Conservation (phyloP, 2,113 vertebrate genomes). For the Amblyornis subalaris region DNA sequence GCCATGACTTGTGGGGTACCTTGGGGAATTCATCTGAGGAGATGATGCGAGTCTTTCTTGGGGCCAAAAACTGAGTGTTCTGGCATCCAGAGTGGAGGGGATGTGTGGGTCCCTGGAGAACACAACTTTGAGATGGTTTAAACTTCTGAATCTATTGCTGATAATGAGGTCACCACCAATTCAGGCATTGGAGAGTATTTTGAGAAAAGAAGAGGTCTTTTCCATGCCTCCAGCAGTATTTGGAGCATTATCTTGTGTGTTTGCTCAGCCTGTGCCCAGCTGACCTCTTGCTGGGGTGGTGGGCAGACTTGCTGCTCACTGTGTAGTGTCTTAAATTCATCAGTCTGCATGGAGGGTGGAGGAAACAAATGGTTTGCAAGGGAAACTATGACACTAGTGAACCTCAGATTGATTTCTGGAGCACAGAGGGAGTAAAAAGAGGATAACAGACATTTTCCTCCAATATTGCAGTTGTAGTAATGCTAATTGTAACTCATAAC, state of each 20-base stretch:
- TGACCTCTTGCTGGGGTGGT: not conserved
- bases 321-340: not conserved
- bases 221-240: not conserved
- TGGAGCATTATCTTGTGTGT: not conserved
- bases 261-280: not conserved
- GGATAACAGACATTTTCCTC: not conserved
- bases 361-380: not conserved
- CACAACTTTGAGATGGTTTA: not conserved
- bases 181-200: not conserved
- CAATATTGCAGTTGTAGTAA: not conserved
- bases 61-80: not conserved
- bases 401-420: not conserved
- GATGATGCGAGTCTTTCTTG: not conserved
- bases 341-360: not conserved
- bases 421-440: not conserved
- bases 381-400: not conserved
- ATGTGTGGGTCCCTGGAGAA: not conserved
- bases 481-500: not conserved
- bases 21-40: not conserved
- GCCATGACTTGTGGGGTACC: not conserved
- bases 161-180: not conserved
- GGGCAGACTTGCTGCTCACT: not conserved
- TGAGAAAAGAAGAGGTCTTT: not conserved
- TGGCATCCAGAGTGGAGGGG: not conserved
- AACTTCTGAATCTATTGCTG: not conserved